phyloP scores from a whole-genome alignment of 2,888 invertebrate species.

The Chouioia cunea region DNA sequence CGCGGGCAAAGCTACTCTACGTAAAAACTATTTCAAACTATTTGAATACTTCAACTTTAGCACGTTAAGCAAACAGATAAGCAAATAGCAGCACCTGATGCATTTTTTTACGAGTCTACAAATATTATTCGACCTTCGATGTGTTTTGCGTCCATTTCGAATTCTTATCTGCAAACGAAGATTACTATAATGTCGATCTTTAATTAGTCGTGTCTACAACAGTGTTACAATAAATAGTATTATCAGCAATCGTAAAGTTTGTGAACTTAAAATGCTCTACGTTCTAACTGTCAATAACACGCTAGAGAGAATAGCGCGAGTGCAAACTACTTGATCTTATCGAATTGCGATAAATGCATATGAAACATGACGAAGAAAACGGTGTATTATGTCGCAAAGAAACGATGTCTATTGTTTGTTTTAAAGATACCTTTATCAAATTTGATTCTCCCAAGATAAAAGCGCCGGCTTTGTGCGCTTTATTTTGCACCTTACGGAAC shows the following conservation, averaged over 20 bases:
- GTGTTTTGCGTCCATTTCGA: not conserved
- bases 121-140: constrained; percentile 2
- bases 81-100: too few relatives aligned
- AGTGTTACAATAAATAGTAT: too few relatives aligned
- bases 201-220: not conserved
- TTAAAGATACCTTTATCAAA: not conserved
- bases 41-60: too few relatives aligned
- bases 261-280: too few relatives aligned
- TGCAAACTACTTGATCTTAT: not conserved
- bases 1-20: too few relatives aligned
- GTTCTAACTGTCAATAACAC: not conserved
- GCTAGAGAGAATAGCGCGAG: not conserved
- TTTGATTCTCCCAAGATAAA: not conserved
- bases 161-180: not conserved
- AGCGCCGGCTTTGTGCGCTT: not conserved
- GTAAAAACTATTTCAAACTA: too few relatives aligned
- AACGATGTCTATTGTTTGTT: not conserved
- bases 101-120: not conserved
- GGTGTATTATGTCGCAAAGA: not conserved
- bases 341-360: not conserved
- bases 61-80: too few relatives aligned
- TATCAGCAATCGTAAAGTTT: too few relatives aligned
- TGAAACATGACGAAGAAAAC: not conserved
- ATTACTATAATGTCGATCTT: not conserved
- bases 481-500: constrained; percentile 4